Base-by-base conservation (phyloP, 2,113 vertebrate genomes). In the Sorex araneus region DNA sequence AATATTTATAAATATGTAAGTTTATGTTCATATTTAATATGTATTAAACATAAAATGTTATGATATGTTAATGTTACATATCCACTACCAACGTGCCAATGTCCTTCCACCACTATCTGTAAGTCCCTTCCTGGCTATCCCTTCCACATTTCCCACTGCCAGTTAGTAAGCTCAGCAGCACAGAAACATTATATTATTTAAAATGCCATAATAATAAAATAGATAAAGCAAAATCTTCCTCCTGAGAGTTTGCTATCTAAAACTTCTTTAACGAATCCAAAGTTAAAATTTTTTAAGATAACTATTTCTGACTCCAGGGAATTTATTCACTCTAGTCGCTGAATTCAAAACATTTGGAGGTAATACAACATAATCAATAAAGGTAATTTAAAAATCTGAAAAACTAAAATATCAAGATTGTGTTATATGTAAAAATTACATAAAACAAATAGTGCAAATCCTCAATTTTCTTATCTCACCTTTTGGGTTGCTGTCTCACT, bases 191-290 rank as follows among this genome's bases (percentile, higher is more conserved):
- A 54, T 45, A 77, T n/a, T 36, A 27, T 81, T 79, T 90, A 85
- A 36, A 70, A 84, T 50, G 11, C 1, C n/a, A 27, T 32, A 50
- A 30, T 85, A 81, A 66, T 64, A 64, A 89, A 84, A 43, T 54
- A 74, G 1, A 28, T 83, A 57, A 94, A 73, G 34, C 8, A 57
- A 11, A 54, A 87, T 70, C 54, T 82, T 50, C 21, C 19, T 82
- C 88, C 50, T n/a, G 43, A 69, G 23, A 69, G 34, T 11, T 40
- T 79, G 73, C 0, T 60, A 19, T 63, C n/a, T 57, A 71, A 80
- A 75, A 50, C 21, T 80, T 86, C 54, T 85, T 85, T 21, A 66
- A 80, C 6, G 83, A 88, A 30, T 32, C 32, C 69, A 92, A 94
- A 70, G 34, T 13, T 67, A 4, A 83, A 32, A 80, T 63, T 74